These are phyloP conservation scores for Leptocoma aspasia DNA, from an alignment of 2,113 vertebrate genomes.

Conservation along the genomic window DNA sequence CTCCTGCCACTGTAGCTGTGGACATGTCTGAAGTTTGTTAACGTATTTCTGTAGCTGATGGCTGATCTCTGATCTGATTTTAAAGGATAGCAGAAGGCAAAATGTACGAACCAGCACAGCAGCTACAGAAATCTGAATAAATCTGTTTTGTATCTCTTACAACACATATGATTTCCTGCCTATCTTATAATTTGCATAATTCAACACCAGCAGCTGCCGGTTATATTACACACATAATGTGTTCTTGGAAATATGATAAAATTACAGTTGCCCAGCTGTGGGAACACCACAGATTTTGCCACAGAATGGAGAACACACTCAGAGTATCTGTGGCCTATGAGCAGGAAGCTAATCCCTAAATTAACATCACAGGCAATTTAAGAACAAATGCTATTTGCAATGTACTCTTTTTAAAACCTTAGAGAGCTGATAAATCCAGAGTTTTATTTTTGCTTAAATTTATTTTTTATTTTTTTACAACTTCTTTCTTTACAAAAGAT, in stretches of 20 bases:
- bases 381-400: background rate
- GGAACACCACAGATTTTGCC: background rate
- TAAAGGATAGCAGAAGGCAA: background rate
- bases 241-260: background rate
- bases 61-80: background rate
- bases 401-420: background rate
- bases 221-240: background rate
- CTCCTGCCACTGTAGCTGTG: background rate
- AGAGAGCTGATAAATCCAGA: background rate
- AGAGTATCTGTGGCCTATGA: background rate
- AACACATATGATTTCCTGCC: background rate
- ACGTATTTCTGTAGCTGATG: fast-evolving
- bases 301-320: fast-evolving
- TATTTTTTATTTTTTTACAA: background rate
- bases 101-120: background rate
- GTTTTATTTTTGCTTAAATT: background rate
- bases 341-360: background rate
- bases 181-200: background rate
- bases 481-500: background rate
- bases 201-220: background rate
- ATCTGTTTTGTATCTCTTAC: background rate
- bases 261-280: background rate
- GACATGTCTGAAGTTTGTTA: background rate
- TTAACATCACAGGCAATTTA: background rate
- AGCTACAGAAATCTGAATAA: background rate